Conservation (phyloP, 2,113 vertebrate genomes). For the Athene noctua region DNA sequence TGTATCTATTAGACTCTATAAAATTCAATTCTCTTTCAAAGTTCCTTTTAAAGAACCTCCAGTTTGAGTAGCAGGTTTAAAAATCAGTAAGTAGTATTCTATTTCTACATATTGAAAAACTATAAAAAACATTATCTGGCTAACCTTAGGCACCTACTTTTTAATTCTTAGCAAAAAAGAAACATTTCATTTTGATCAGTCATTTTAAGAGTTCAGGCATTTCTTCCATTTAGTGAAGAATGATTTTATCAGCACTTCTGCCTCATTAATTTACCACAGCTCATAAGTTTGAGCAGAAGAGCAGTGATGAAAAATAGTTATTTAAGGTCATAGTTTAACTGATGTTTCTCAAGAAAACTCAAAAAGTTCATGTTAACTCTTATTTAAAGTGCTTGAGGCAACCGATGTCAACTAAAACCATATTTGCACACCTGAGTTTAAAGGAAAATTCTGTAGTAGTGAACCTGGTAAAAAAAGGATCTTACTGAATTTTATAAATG, state of each 20-base stretch:
- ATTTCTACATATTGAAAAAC: background rate
- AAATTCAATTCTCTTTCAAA: background rate
- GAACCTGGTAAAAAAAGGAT: background rate
- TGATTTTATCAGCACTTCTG: conserved; percentile 9
- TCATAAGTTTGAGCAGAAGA: background rate
- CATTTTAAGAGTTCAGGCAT: background rate
- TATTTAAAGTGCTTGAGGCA: background rate
- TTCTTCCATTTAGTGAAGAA: background rate
- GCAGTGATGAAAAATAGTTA: background rate
- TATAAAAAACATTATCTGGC: background rate
- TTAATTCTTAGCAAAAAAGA: background rate
- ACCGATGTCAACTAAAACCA: background rate
- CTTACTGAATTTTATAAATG: background rate
- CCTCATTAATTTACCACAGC: background rate
- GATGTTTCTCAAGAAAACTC: background rate
- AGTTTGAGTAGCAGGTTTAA: background rate
- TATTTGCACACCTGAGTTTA: background rate
- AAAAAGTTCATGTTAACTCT: background rate
- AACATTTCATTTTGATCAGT: conserved; percentile 7
- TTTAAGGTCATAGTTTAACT: conserved; percentile 21
- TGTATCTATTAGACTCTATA: background rate
- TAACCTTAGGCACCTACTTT: background rate
- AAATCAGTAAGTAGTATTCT: background rate
- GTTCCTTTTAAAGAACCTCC: background rate
- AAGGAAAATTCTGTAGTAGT: background rate